Evolutionary conservation across 2,797 vertebrate genomes (phyloP).

Genomic region (Enteromius afrohamiltoni): DNA sequence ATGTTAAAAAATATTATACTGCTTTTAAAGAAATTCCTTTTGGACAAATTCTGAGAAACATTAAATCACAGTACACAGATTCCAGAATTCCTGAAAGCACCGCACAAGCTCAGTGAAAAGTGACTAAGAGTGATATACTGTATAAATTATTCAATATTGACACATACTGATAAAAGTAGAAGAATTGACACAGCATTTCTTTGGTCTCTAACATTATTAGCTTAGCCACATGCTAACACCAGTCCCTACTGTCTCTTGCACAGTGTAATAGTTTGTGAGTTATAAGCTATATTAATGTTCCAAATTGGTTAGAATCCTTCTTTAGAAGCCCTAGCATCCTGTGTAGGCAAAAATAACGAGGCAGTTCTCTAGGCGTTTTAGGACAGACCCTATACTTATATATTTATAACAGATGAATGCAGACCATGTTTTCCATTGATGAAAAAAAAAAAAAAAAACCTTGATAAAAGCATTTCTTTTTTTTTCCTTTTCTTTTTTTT

Average conservation of each 20-base stretch:
- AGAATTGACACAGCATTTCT: not conserved
- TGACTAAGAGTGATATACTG: not conserved
- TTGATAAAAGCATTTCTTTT: conserved; percentile 14
- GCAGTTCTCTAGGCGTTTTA: not conserved
- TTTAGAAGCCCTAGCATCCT: not conserved
- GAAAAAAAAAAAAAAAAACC: too few relatives aligned
- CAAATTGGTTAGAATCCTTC: not conserved
- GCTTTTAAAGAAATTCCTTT: not conserved
- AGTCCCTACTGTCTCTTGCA: not conserved
- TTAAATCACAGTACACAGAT: not conserved
- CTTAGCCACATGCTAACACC: conserved; percentile 11
- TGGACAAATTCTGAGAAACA: not conserved
- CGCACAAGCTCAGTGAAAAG: not conserved
- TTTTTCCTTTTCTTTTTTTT: not conserved
- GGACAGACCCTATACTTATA: not conserved
- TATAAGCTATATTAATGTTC: not conserved
- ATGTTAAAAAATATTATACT: not conserved
- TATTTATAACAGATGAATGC: not conserved
- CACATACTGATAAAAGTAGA: not conserved
- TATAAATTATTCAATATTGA: not conserved
- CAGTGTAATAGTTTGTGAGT: not conserved
- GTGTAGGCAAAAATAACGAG: not conserved
- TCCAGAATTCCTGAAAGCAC: not conserved
- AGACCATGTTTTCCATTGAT: not conserved
- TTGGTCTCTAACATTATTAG: not conserved